Evolutionary conservation across 2,797 vertebrate species (phyloP).

Genomic region (Argyrosomus regius): DNA sequence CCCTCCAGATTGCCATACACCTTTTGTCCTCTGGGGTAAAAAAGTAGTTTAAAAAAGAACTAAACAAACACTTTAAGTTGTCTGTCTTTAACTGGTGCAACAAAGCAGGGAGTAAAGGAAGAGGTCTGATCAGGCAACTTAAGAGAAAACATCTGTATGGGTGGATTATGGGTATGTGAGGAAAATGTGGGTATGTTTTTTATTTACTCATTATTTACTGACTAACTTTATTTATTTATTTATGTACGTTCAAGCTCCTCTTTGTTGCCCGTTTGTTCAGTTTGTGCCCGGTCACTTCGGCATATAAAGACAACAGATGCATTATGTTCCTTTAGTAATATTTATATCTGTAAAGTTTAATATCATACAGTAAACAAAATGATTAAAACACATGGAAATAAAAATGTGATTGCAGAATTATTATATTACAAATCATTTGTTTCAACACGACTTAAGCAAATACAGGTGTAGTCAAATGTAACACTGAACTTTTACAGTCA

Average conservation of each 20-base stretch:
- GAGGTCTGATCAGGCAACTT: not conserved
- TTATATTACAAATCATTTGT: constrained; percentile 6
- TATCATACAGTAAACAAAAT: constrained; percentile 6
- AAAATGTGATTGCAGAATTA: not conserved
- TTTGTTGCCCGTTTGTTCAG: not conserved
- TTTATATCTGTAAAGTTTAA: not conserved
- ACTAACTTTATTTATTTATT: not conserved
- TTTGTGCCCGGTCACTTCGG: not conserved
- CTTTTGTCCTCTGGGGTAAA: no score
- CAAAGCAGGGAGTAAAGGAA: no score
- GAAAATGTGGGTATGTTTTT: no score
- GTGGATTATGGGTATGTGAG: not conserved
- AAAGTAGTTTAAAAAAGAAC: no score
- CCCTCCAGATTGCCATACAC: no score
- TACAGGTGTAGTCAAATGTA: not conserved
- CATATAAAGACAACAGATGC: not conserved
- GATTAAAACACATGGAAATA: not conserved
- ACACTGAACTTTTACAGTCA: not conserved
- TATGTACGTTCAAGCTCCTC: no score
- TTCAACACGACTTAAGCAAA: not conserved
- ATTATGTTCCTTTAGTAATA: not conserved
- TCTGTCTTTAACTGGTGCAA: no score
- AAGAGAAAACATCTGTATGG: not conserved
- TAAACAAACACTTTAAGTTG: no score
- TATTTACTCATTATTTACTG: no score